Conservation (phyloP, 2,797 vertebrate genomes). For the Erethizon dorsatum region DNA sequence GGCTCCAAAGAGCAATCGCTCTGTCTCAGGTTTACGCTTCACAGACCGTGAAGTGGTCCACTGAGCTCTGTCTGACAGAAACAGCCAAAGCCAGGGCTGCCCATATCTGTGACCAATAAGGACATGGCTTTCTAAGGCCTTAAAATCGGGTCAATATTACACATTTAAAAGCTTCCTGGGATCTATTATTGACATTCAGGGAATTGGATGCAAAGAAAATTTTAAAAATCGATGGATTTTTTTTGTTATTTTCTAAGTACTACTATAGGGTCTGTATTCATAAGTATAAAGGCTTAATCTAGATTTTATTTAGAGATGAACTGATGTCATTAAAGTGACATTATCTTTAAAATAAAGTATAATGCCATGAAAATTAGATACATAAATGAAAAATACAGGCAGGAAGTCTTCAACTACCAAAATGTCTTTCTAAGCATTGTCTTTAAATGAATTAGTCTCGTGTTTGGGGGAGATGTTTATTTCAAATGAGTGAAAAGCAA, state of each 20-base stretch:
- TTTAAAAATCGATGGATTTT: not conserved
- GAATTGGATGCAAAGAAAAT: not conserved
- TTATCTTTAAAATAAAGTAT: not conserved
- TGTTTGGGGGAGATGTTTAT: not conserved
- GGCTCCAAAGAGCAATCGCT: constrained; percentile 27
- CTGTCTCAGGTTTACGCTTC: constrained; percentile 9
- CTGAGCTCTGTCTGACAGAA: not conserved
- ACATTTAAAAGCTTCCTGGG: constrained; percentile 40
- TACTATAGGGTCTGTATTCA: not conserved
- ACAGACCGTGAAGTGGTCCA: not conserved
- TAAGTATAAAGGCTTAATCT: not conserved
- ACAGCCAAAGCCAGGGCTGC: not conserved
- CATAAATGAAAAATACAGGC: not conserved
- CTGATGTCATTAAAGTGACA: not conserved
- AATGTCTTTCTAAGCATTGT: not conserved
- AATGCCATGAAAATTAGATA: not conserved
- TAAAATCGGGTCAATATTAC: not conserved
- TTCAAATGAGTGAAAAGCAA: constrained; percentile 52
- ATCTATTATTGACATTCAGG: not conserved
- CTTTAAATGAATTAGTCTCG: not conserved
- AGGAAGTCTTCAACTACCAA: not conserved
- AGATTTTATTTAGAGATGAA: not conserved
- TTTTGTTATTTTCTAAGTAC: constrained; percentile 6
- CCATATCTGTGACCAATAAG: not conserved
- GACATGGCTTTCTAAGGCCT: not conserved